phyloP scores from a whole-genome alignment of 2,113 vertebrate species.

The Thamnaconus septentrionalis region DNA sequence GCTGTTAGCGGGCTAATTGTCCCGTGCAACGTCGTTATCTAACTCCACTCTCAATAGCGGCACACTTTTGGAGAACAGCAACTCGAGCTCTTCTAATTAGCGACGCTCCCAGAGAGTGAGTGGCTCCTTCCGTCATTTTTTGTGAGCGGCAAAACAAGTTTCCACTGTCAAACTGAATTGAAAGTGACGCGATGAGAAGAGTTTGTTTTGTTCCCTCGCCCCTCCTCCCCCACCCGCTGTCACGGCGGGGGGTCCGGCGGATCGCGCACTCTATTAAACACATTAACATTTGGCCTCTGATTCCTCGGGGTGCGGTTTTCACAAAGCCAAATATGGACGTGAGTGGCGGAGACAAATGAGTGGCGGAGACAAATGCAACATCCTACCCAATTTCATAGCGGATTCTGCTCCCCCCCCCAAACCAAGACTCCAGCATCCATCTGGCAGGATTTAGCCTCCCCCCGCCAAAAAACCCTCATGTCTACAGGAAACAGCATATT shows the following conservation, averaged over 20 bases:
- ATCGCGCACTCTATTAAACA: too few relatives aligned
- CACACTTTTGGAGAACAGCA: slow-evolving; percentile 25
- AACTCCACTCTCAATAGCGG: slow-evolving; percentile 18
- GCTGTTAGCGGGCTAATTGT: slow-evolving; percentile 13
- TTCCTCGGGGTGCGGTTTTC: slow-evolving; percentile 4
- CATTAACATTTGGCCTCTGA: slow-evolving; percentile 26
- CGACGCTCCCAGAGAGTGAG: slow-evolving; percentile 35
- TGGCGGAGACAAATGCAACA: too few relatives aligned
- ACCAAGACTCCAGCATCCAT: too few relatives aligned
- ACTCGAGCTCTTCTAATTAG: slow-evolving; percentile 43
- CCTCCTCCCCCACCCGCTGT: too few relatives aligned
- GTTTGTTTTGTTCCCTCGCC: slow-evolving; percentile 27
- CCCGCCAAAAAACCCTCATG: too few relatives aligned
- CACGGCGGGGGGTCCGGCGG: not conserved
- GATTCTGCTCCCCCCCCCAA: too few relatives aligned
- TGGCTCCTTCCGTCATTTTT: slow-evolving; percentile 50
- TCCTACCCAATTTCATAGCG: too few relatives aligned
- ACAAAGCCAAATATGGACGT: too few relatives aligned
- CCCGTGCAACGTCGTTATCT: slow-evolving; percentile 11
- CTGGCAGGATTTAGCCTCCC: too few relatives aligned
- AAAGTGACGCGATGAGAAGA: slow-evolving; percentile 49
- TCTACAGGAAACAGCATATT: too few relatives aligned
- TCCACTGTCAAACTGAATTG: slow-evolving; percentile 43
- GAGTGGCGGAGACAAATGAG: too few relatives aligned
- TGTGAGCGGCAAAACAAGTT: slow-evolving; percentile 34